Conservation (phyloP, 2,797 vertebrate species). For the Pteronotus mesoamericanus region DNA sequence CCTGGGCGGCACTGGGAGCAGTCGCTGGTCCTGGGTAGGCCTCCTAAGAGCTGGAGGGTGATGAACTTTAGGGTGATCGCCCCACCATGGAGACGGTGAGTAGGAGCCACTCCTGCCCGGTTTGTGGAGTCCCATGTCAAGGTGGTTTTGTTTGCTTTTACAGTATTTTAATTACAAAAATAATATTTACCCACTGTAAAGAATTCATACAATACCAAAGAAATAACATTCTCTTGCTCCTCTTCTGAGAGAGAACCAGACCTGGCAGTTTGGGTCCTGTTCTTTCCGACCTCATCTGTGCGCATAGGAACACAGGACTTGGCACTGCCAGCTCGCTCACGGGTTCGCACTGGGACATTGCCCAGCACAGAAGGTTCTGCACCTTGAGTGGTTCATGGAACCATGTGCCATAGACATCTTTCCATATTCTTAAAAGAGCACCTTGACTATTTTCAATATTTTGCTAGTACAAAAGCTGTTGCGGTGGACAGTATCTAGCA, state of each 20-base stretch:
- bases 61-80: fast-evolving
- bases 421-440: not conserved
- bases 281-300: not conserved
- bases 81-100: not conserved
- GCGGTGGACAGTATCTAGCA: fast-evolving
- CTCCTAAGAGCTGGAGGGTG: not conserved
- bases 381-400: not conserved
- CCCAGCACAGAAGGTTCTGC: not conserved
- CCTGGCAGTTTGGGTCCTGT: not conserved
- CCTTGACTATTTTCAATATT: not conserved
- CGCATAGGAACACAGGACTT: fast-evolving
- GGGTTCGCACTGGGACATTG: not conserved
- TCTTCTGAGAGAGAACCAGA: not conserved
- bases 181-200: not conserved
- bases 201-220: not conserved
- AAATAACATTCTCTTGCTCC: not conserved
- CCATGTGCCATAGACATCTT: not conserved
- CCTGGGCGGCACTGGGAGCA: not conserved
- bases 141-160: not conserved
- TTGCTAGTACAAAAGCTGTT: not conserved
- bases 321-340: not conserved
- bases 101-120: not conserved
- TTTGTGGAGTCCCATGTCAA: not conserved
- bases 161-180: not conserved
- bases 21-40: not conserved